Base-by-base conservation (phyloP, 2,888 invertebrate genomes). In the Oxytorus armatus region DNA sequence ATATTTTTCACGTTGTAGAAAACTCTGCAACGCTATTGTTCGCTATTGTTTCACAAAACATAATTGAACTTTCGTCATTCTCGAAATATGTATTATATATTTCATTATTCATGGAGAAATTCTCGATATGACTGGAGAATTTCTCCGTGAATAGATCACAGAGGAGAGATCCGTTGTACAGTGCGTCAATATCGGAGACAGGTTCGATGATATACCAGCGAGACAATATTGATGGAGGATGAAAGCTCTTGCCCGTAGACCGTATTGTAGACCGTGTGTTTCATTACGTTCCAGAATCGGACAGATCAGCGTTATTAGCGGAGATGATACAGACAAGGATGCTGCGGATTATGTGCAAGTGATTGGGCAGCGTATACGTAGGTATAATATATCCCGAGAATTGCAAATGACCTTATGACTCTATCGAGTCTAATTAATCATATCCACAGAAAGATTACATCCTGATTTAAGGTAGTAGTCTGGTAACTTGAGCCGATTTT, bases 191-290 rank as follows among this genome's bases (percentile, higher is more conserved):
- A n/a, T 10, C 53, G 53, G 42, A 33, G 61, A 68, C 53, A 61
- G 59, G 23, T 47, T 14, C 10, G 73, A 18, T n/a, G n/a, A 36
- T 51, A 16, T 78, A 53, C 61, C 53, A 44, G 21, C n/a, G 68
- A 47, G 39, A 47, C 5, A 36, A 73, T 78, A 73, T 73, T 73
- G 73, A 78, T 73, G 61, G 61, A 72, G 57, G 66, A 73, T 44
- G 44, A 42, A 42, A 25, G 44, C 23, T 51, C 8, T 53, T 39
- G 36, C 3, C 11, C 42, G 10, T 10, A 11, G 11, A 10, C 59
- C 25, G 25, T 8, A 23, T 16, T 29, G 4, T n/a, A 25, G 23
- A 25, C n/a, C n/a, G n/a, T 7, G 18, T 8, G 66, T 53, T 59
- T 42, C 65, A 39, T 21, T 77, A 47, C 18, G 16, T 33, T 1